Evolutionary conservation across 2,797 vertebrate genomes (phyloP).

Genomic region (Crax fasciolata): DNA sequence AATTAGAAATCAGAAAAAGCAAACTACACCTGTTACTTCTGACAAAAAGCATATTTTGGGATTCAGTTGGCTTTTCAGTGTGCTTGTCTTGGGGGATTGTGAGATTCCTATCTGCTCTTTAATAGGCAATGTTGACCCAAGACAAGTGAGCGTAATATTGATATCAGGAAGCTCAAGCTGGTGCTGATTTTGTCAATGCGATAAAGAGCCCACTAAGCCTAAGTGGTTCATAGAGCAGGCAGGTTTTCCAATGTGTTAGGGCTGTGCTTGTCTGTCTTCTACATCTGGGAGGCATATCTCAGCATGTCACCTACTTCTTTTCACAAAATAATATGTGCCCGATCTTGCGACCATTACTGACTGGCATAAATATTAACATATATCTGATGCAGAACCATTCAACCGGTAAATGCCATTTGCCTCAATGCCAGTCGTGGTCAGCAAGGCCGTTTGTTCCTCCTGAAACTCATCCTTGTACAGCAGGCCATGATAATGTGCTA

Average conservation of each 20-base stretch:
- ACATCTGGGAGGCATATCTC: neutral
- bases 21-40: slow-evolving; percentile 39
- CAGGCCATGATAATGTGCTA: neutral
- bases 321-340: neutral
- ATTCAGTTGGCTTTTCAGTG: neutral
- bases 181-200: slow-evolving; percentile 34
- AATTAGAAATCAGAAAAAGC: slow-evolving; percentile 52
- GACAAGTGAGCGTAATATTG: neutral
- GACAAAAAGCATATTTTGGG: slow-evolving; percentile 7
- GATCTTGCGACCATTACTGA: neutral
- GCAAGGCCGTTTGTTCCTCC: neutral
- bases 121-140: neutral
- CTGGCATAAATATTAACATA: neutral
- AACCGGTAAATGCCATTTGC: neutral
- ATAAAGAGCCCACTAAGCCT: neutral
- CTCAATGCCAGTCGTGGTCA: neutral
- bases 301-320: neutral
- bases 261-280: neutral
- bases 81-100: neutral
- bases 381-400: neutral
- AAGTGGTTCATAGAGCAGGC: neutral
- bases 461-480: neutral
- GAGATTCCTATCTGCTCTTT: neutral
- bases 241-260: neutral
- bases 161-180: slow-evolving; percentile 29